Percentiles rank a stretch among this genome's conserved stretches.
phyloP scores from a whole-genome alignment of 1,140 invertebrate genomes.

The Venturia canescens region DNA sequence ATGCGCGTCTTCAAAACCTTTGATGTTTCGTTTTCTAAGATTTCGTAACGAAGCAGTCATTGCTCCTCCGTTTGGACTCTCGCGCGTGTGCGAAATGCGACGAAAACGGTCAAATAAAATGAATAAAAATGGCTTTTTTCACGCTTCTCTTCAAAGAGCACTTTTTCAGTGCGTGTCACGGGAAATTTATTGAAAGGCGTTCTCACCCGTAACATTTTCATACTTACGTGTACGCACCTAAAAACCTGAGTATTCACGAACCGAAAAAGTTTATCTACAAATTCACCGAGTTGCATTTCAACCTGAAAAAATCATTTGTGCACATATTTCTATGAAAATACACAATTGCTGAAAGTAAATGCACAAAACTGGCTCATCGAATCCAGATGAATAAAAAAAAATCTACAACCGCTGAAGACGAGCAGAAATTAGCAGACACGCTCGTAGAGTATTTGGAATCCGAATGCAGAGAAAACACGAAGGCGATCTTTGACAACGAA shows the following conservation, averaged over 20 bases:
- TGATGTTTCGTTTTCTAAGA: conserved; percentile 23
- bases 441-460: conserved; percentile 15
- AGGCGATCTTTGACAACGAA: conserved; percentile 3
- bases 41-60: conserved; percentile 43
- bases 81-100: neutral
- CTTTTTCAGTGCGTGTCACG: neutral
- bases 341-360: too few relatives aligned
- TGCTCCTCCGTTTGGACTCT: neutral
- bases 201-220: neutral
- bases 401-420: too few relatives aligned
- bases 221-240: neutral
- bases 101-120: neutral
- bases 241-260: neutral
- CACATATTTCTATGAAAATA: too few relatives aligned
- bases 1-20: conserved; percentile 23
- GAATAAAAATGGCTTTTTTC: neutral
- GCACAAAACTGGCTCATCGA: too few relatives aligned
- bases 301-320: too few relatives aligned
- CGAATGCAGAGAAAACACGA: neutral
- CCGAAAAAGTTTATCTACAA: too few relatives aligned
- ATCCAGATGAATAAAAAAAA: too few relatives aligned
- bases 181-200: neutral
- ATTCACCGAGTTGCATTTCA: too few relatives aligned
- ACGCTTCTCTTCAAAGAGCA: conserved; percentile 7
- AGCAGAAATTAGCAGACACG: neutral